Evolutionary conservation across 2,888 invertebrate species (phyloP).

Genomic region (Agonum fuliginosum): DNA sequence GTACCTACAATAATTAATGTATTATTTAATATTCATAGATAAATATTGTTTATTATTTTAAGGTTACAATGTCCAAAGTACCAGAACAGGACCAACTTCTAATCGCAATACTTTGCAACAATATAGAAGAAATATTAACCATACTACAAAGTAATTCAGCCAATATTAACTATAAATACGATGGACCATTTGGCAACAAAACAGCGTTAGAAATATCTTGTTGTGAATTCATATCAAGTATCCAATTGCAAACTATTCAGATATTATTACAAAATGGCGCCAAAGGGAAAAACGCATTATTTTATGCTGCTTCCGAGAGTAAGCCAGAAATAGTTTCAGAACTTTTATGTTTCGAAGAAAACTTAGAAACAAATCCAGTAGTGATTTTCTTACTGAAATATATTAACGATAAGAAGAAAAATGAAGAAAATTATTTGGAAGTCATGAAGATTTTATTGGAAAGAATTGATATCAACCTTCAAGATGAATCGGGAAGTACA

Average conservation of each 20-base stretch:
- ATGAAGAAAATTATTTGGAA: slow-evolving; percentile 22
- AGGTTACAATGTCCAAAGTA: too few species aligned
- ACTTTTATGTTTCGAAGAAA: slow-evolving; percentile 3
- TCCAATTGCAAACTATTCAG: slow-evolving; percentile 8
- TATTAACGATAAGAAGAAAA: slow-evolving; percentile 2
- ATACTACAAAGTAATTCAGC: not conserved
- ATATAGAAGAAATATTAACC: not conserved
- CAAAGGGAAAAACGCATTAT: not conserved
- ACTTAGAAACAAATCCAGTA: slow-evolving; percentile 1
- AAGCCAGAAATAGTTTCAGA: not conserved
- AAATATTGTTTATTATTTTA: too few species aligned
- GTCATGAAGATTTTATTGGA: slow-evolving; percentile 6
- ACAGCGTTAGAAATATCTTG: slow-evolving; percentile 39
- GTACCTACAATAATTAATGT: too few species aligned
- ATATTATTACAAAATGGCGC: slow-evolving; percentile 27
- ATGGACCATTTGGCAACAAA: slow-evolving; percentile 9
- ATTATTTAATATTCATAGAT: too few species aligned
- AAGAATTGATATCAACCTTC: slow-evolving; percentile 12
- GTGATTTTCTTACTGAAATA: slow-evolving; percentile 6
- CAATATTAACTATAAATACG: slow-evolving; percentile 11
- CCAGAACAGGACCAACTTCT: too few species aligned
- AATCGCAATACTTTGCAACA: slow-evolving; percentile 20
- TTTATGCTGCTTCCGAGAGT: not conserved
- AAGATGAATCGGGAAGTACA: not conserved
- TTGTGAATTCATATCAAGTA: slow-evolving; percentile 30